Conservation (phyloP, 2,888 invertebrate species). For the Napeogenes inachia region DNA sequence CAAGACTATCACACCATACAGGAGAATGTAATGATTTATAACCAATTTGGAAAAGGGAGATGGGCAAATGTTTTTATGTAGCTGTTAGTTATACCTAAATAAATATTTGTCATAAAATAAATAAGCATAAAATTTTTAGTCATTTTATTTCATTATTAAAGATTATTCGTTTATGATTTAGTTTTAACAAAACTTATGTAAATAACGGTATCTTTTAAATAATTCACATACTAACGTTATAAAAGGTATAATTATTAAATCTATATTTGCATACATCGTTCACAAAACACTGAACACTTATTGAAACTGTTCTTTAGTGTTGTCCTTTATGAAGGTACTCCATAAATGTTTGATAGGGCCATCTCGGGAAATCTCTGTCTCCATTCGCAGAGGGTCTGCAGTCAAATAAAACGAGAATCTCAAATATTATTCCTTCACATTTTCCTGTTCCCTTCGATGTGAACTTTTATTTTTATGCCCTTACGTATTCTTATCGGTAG, state of each 20-base stretch:
- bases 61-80: too few species aligned
- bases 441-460: constrained; percentile 72
- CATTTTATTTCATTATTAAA: too few species aligned
- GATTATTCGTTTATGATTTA: too few species aligned
- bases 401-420: constrained; percentile 76
- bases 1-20: too few species aligned
- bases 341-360: constrained; percentile 77
- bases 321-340: constrained; percentile 76
- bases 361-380: constrained; percentile 77
- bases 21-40: too few species aligned
- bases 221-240: too few species aligned
- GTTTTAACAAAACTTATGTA: too few species aligned
- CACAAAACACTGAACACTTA: constrained; percentile 58
- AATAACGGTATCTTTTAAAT: too few species aligned
- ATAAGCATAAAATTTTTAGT: too few species aligned
- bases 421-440: constrained; percentile 76
- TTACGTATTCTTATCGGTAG: constrained; percentile 74
- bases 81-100: too few species aligned
- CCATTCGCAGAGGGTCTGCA: constrained; percentile 74
- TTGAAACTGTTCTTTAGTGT: constrained; percentile 75
- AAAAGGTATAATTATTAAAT: constrained; percentile 4
- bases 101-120: too few species aligned
- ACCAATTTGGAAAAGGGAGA: too few species aligned
- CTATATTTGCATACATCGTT: not conserved
- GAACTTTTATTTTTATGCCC: constrained; percentile 78